Percentiles rank a stretch among this genome's conserved stretches.
Evolutionary conservation across 2,113 vertebrate species (phyloP).

Genomic region (Podarcis muralis): DNA sequence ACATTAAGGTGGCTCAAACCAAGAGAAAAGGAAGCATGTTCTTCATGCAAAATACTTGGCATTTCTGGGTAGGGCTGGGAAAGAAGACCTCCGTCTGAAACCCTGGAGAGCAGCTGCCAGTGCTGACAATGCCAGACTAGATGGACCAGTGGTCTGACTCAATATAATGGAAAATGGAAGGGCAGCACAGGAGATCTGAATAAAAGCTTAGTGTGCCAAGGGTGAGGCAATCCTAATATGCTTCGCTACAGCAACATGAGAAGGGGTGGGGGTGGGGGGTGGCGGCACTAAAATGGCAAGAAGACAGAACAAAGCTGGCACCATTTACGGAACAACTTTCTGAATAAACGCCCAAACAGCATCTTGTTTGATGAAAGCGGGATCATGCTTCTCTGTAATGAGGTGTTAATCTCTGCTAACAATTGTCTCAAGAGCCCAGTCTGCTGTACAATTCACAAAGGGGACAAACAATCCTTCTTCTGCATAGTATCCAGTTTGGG

Average conservation of each 20-base stretch:
- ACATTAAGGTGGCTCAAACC: not conserved
- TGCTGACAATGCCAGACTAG: too few relatives aligned
- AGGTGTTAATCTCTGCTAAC: slow-evolving; percentile 1
- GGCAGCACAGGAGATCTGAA: not conserved
- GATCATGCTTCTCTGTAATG: not conserved
- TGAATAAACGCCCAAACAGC: not conserved
- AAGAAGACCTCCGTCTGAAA: too few relatives aligned
- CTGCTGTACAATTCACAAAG: not conserved
- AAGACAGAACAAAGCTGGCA: not conserved
- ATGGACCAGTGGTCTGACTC: too few relatives aligned
- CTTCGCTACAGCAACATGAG: not conserved
- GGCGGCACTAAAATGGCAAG: not conserved
- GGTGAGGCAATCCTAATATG: not conserved
- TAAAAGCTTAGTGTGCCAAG: not conserved
- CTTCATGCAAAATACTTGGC: too few relatives aligned
- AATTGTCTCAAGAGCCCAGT: not conserved
- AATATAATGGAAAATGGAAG: not conserved
- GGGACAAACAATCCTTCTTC: not conserved
- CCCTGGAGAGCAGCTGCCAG: too few relatives aligned
- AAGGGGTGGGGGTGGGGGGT: not conserved
- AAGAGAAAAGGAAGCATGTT: not conserved
- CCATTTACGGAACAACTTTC: not conserved
- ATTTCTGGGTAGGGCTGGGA: too few relatives aligned
- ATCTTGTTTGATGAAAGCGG: not conserved
- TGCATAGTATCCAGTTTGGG: too few relatives aligned